Conservation (phyloP, 2,888 invertebrate species). For the Mycalesis mineus region DNA sequence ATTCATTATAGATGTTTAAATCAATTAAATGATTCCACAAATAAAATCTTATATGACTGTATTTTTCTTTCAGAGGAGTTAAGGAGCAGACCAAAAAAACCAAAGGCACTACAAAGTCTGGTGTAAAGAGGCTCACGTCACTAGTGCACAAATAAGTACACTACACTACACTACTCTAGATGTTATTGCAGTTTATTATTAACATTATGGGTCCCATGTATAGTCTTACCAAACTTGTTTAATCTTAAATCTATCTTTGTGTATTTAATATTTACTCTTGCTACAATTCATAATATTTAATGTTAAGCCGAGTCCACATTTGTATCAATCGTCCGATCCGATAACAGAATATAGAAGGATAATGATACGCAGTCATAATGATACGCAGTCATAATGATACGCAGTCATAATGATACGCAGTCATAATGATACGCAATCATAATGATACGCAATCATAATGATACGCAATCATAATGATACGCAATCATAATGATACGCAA, state of each 20-base stretch:
- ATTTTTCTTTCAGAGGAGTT: slow-evolving; percentile 57
- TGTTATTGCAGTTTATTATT: slow-evolving; percentile 19
- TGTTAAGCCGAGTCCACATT: not conserved
- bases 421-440: no score
- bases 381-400: no score
- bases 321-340: no score
- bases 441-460: no score
- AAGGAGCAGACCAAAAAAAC: slow-evolving; percentile 73
- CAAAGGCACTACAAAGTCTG: slow-evolving; percentile 63
- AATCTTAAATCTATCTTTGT: slow-evolving; percentile 17
- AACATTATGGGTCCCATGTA: slow-evolving; percentile 24
- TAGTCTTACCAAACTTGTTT: slow-evolving; percentile 28
- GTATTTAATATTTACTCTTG: slow-evolving; percentile 18
- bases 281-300: not conserved
- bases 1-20: no score
- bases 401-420: no score
- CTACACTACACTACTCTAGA: slow-evolving; percentile 21
- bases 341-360: no score
- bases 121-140: slow-evolving; percentile 63
- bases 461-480: no score
- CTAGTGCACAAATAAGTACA: slow-evolving; percentile 64
- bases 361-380: no score
- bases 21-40: no score
- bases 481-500: no score
- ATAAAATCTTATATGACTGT: no score